Base-by-base conservation (phyloP, 1,140 invertebrate species). In the Venturia canescens region DNA sequence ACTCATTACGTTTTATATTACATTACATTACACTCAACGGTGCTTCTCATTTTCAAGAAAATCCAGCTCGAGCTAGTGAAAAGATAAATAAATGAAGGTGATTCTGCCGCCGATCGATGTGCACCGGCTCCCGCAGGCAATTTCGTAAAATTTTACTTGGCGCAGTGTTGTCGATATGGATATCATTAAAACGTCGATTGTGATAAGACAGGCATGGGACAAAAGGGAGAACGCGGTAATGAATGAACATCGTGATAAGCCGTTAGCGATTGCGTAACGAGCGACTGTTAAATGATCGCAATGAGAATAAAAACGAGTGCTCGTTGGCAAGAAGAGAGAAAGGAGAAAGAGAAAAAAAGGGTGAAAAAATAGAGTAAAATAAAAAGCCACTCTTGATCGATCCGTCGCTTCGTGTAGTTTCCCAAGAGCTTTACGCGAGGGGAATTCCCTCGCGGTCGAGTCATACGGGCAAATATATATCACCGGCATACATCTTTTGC, bases 181-280 rank as follows among this genome's bases (percentile, higher is more conserved):
- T 57, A 18, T 23, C 21, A 18, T 57, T 5, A n/a, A 57, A 18
- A 57, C 53, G 53, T 57, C 53, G 1, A 57, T 57, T 9, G 18
- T 57, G 53, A 57, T 57, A 44, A 44, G 53, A 23, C 21, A 23
- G 53, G 21, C 21, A 18, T 44, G 13, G 13, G 13, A 44, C 1
- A 23, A 57, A 18, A 23, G 5, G 9, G 9, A 13, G 9, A 70
- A 70, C 34, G 38, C 27, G 63, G 16, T 7, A 26, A 67, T 29
- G 27, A 67, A 67, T 70, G 31, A 70, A 70, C 27, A 70, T 70
- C 27, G 31, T 18, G 67, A 70, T 70, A 70, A 34, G 67, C 67
- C 27, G 26, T 27, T 23, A 26, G 63, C 63, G 31, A 70, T 70
- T 18, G 31, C 31, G 31, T 29, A 70, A 70, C 29, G 67, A 70